Percentiles rank a stretch among this genome's conserved stretches.
Evolutionary conservation across 2,888 invertebrate genomes (phyloP).

Genomic region (Drosophila robusta): DNA sequence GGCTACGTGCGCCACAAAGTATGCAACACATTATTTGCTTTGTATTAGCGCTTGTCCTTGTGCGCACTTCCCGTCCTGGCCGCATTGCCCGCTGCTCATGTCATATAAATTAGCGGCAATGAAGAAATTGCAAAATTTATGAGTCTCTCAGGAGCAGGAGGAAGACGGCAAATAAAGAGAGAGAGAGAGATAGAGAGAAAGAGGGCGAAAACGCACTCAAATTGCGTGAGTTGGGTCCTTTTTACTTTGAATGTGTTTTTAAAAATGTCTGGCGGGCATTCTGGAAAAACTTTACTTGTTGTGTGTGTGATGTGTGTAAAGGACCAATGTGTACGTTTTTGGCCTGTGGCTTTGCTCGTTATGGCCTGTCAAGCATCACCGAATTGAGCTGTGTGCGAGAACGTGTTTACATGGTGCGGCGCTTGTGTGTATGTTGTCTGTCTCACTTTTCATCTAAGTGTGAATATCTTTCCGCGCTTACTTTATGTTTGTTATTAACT

Average conservation of each 20-base stretch:
- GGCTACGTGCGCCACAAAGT: constrained; percentile 37
- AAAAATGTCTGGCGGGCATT: constrained; percentile 70
- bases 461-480: constrained; percentile 8
- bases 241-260: constrained; percentile 57
- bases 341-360: constrained; percentile 75
- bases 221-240: constrained; percentile 35
- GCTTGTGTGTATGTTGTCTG: constrained; percentile 4
- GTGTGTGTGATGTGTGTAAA: constrained; percentile 20
- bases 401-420: constrained; percentile 29
- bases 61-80: constrained; percentile 4
- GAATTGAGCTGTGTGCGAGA: constrained; percentile 59
- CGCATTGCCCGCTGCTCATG: constrained; percentile 18
- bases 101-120: constrained; percentile 79
- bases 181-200: background rate
- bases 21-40: constrained; percentile 76
- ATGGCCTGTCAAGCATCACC: constrained; percentile 72
- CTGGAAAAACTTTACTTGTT: constrained; percentile 31
- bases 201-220: constrained; percentile 12
- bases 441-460: background rate
- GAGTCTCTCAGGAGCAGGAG: constrained; percentile 68
- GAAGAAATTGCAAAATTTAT: constrained; percentile 83
- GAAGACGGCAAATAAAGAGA: background rate
- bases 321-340: constrained; percentile 41
- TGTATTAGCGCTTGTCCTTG: constrained; percentile 66
- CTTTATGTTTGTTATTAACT: constrained; percentile 50